Conservation (phyloP, 1,140 invertebrate genomes). For the Ips nitidus region DNA sequence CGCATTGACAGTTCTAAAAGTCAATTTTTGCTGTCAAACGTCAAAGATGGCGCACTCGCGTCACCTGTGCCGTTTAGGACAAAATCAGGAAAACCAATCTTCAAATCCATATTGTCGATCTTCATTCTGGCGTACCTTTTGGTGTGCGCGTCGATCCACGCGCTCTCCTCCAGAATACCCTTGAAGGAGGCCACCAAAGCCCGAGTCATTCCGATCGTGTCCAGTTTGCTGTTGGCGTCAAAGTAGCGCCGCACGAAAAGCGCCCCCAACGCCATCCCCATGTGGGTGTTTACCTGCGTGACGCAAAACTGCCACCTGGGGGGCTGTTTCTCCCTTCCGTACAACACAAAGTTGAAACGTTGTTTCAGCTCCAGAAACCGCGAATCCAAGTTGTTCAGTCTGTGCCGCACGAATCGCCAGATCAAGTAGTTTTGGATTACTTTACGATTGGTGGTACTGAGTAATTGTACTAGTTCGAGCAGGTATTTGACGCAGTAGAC, state of each 20-base stretch:
- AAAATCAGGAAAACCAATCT: conserved; percentile 88
- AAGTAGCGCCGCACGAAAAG: conserved; percentile 88
- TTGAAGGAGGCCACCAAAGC: conserved; percentile 78
- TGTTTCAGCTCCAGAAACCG: conserved; percentile 71
- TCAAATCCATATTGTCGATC: conserved; percentile 77
- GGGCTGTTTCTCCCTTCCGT: conserved; percentile 72
- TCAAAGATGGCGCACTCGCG: conserved; percentile 45
- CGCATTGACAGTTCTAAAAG: conserved; percentile 17
- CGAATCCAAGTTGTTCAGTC: conserved; percentile 73
- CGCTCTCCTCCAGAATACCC: conserved; percentile 66
- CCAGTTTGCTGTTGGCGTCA: conserved; percentile 77
- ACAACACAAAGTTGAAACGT: conserved; percentile 71
- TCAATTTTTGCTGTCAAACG: too few species aligned
- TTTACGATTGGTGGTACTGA: conserved; percentile 53
- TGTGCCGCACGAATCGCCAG: conserved; percentile 84
- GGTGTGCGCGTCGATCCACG: conserved; percentile 84
- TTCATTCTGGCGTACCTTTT: conserved; percentile 74
- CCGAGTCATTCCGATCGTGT: conserved; percentile 81
- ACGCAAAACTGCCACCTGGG: conserved; percentile 83
- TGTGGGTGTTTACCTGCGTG: conserved; percentile 76
- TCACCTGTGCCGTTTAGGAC: conserved; percentile 69
- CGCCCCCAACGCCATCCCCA: conserved; percentile 82
- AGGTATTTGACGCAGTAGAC: conserved; percentile 73
- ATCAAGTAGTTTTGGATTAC: conserved; percentile 76
- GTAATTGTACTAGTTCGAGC: conserved; percentile 54